These are phyloP conservation scores for Pithys albifrons DNA, from an alignment of 2,113 vertebrate genomes.

Conservation along the genomic window DNA sequence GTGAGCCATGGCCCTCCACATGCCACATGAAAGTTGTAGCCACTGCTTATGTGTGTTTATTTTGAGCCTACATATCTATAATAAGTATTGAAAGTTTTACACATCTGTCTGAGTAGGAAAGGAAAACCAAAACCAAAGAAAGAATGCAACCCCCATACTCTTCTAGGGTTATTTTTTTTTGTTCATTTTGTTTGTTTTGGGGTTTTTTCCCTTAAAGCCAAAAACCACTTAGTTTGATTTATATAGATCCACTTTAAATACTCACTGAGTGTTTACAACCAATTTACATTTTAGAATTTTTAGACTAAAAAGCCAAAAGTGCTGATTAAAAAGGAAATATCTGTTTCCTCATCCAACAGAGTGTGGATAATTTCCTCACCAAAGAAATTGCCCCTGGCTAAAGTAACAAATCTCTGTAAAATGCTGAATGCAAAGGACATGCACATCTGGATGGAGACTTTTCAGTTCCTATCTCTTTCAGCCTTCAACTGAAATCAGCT, in stretches of 20 bases:
- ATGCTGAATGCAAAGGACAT: background rate
- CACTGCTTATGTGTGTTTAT: background rate
- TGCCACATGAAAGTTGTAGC: background rate
- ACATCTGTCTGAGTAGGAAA: background rate
- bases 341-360: background rate
- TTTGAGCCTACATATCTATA: background rate
- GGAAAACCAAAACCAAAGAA: background rate
- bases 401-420: background rate
- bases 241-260: background rate
- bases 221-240: background rate
- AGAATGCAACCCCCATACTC: background rate
- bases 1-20: background rate
- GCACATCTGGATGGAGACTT: background rate
- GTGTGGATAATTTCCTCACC: background rate
- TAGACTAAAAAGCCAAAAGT: background rate
- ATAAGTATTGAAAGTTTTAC: background rate
- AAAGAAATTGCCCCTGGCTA: background rate
- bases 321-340: background rate
- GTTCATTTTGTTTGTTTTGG: background rate
- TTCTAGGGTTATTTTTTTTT: background rate
- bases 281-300: background rate
- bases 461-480: background rate
- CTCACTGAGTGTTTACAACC: background rate
- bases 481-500: background rate
- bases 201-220: too few relatives aligned